Evolutionary conservation across 2,888 invertebrate species (phyloP), one percentile per base, ranked within the genome.

Genomic region (Stomorhina lunata): DNA sequence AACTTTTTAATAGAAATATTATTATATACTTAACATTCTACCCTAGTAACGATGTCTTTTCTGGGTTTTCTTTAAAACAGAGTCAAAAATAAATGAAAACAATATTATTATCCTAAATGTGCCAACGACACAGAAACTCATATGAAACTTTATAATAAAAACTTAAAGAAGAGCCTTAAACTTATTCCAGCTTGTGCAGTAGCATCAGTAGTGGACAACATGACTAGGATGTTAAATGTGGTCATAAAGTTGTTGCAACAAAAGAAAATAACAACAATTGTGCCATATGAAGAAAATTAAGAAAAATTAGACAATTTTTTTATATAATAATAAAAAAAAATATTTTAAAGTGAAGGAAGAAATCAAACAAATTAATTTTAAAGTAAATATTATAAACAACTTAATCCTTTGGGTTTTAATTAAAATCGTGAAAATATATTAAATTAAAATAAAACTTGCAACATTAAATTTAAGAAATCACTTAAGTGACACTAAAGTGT

Each of bases 61-160:
- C n/a, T n/a, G n/a, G n/a, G n/a, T n/a, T n/a, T n/a, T 17, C 0
- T 2, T 17, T 4, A 4, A 43, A 43, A 43, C 15, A 43, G 43
- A 12, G 22, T 22, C 7, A 25, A 12, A 48, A 17, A 43, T n/a
- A 17, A 17, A 20, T 6, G 7, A 17, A 5, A 43, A n/a, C 25
- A 27, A 27, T 53, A 27, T 48, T 48, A 53, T 27, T 53, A 53
- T n/a, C 34, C 34, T 34, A 20, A 34, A 34, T 34, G 22, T 32
- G 57, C 57, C 32, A 34, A 57, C 34, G 22, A 20, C n/a, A 12
- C 20, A 20, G 25, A 17, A 40, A 53, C 7, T 17, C 10, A 50
- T 34, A 20, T 48, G 48, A 32, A 65, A 32, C 48, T 48, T 20
- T 48, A n/a, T n/a, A n/a, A n/a, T 65, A n/a, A 65, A 65, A 20